These are phyloP conservation scores for Parazoanthus darwini DNA, from an alignment of 92 coral and sea anemone genomes.

Conservation along the genomic window DNA sequence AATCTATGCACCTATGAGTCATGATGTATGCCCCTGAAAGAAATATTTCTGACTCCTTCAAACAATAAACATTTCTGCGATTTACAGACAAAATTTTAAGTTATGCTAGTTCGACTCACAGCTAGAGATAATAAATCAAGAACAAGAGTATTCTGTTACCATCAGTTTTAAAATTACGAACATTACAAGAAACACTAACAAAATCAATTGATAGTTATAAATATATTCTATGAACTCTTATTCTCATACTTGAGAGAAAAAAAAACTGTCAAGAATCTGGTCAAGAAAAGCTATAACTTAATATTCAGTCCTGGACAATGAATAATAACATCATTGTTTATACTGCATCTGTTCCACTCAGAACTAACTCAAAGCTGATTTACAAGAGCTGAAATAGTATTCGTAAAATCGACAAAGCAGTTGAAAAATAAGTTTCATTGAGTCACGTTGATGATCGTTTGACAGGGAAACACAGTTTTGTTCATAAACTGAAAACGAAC, in stretches of 20 bases:
- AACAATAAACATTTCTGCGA: background rate
- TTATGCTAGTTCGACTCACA: too few species aligned
- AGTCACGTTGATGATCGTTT: background rate
- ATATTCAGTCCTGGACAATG: background rate
- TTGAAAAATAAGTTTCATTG: slow-evolving; percentile 36
- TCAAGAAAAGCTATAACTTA: background rate
- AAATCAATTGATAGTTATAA: background rate
- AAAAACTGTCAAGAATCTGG: background rate
- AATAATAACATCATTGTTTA: background rate
- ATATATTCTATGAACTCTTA: background rate
- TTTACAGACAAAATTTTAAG: background rate
- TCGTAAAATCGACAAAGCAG: background rate
- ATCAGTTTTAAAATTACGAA: too few species aligned
- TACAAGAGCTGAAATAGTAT: background rate
- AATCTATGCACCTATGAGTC: background rate
- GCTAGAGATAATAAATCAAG: too few species aligned
- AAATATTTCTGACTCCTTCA: background rate
- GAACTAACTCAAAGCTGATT: background rate
- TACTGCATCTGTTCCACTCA: slow-evolving; percentile 9
- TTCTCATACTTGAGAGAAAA: background rate
- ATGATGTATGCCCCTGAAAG: background rate
- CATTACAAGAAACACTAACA: background rate
- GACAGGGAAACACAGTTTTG: background rate
- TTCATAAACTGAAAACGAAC: background rate
- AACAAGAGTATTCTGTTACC: background rate